phyloP scores from a whole-genome alignment of 2,113 vertebrate species.

The Cervus canadensis region DNA sequence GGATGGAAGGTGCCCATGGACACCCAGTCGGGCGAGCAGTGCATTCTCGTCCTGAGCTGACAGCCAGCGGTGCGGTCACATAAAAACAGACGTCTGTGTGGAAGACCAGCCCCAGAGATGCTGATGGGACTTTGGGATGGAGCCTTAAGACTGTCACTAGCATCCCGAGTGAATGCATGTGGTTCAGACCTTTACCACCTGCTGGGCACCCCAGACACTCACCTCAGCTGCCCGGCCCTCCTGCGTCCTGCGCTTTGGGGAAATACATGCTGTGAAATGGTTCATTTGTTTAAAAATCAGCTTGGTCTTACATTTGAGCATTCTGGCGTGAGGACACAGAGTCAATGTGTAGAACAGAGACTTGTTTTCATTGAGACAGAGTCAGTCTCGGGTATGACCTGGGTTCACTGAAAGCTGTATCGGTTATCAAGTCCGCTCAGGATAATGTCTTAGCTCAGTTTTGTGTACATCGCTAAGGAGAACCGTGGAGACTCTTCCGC shows the following conservation, averaged over 20 bases:
- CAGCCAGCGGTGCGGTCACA: no score
- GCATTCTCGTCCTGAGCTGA: fast-evolving
- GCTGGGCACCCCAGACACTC: no score
- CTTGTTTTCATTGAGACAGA: not conserved
- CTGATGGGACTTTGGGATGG: not conserved
- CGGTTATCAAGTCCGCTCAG: not conserved
- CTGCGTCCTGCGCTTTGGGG: not conserved
- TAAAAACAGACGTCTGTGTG: not conserved
- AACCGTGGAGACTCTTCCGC: not conserved
- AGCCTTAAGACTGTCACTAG: not conserved
- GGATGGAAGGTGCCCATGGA: not conserved
- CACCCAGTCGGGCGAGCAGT: not conserved
- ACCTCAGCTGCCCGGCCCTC: not conserved
- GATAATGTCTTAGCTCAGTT: not conserved
- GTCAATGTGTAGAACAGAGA: not conserved
- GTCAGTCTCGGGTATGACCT: not conserved
- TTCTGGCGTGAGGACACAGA: not conserved
- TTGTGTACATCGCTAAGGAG: not conserved
- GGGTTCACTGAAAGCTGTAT: not conserved
- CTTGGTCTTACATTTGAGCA: not conserved
- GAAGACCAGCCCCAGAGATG: not conserved
- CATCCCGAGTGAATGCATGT: fast-evolving
- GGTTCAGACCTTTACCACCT: not conserved
- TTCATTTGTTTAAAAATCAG: not conserved
- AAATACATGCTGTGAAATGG: not conserved